phyloP scores from a whole-genome alignment of 2,888 invertebrate genomes.

The Acanthoscelides obtectus region DNA sequence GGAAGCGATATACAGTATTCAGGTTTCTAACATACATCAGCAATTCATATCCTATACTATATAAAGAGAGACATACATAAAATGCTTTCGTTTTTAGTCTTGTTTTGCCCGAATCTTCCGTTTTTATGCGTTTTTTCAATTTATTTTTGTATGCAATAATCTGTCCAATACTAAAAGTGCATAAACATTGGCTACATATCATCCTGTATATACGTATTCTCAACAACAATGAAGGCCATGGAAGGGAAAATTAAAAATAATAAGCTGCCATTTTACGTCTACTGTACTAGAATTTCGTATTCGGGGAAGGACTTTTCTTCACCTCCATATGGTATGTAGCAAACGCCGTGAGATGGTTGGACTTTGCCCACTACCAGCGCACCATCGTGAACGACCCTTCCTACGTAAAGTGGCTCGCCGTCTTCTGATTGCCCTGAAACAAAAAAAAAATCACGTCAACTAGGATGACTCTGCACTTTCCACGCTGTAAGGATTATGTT shows the following conservation, averaged over 20 bases:
- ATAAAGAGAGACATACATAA: background rate
- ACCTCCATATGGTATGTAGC: slow-evolving; percentile 81
- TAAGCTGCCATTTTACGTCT: slow-evolving; percentile 25
- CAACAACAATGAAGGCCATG: background rate
- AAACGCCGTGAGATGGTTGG: slow-evolving; percentile 67
- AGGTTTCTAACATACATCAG: background rate
- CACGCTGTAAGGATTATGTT: too few relatives aligned
- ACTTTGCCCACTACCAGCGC: slow-evolving; percentile 77
- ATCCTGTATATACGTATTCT: background rate
- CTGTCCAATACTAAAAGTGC: background rate
- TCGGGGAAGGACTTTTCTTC: slow-evolving; percentile 75
- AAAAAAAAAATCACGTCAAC: too few relatives aligned
- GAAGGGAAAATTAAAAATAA: background rate
- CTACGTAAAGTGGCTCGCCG: slow-evolving; percentile 75
- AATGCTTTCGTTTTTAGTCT: background rate
- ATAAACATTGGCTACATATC: background rate
- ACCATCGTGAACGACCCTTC: slow-evolving; percentile 73
- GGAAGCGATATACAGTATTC: background rate
- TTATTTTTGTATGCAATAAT: background rate
- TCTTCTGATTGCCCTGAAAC: slow-evolving; percentile 56
- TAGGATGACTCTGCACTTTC: too few relatives aligned
- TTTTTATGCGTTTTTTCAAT: too few relatives aligned
- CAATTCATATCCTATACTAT: background rate
- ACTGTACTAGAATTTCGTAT: slow-evolving; percentile 68
- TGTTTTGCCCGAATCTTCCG: background rate